Evolutionary conservation across 2,888 invertebrate species (phyloP).

Genomic region (Myopa tessellatipennis): DNA sequence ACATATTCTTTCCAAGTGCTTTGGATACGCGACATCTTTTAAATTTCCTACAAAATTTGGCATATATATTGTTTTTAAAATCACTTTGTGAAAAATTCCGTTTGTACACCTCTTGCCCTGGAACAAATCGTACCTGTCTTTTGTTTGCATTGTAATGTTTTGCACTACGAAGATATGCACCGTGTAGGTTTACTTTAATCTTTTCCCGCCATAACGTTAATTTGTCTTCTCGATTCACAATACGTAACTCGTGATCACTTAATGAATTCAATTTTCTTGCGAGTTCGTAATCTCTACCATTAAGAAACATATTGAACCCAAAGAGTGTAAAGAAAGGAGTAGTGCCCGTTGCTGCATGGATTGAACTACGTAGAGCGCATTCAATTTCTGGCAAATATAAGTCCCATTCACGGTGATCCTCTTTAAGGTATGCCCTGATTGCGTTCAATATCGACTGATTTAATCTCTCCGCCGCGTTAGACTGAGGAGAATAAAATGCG

Average conservation of each 20-base stretch:
- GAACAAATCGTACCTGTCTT: background rate
- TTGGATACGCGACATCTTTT: constrained; percentile 2
- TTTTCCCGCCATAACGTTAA: background rate
- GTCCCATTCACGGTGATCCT: constrained; percentile 42
- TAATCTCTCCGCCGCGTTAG: constrained; percentile 50
- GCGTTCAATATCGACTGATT: constrained; percentile 55
- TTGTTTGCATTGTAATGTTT: background rate
- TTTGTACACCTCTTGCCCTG: constrained; percentile 1
- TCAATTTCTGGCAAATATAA: constrained; percentile 35
- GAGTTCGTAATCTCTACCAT: constrained; percentile 28
- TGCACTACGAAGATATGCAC: constrained; percentile 23
- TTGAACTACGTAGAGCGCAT: constrained; percentile 31
- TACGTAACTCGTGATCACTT: constrained; percentile 4
- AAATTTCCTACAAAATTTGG: constrained; percentile 19
- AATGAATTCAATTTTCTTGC: constrained; percentile 26
- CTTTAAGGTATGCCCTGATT: constrained; percentile 44
- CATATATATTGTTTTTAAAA: constrained; percentile 21
- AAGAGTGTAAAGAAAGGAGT: constrained; percentile 35
- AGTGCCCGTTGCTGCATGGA: constrained; percentile 31
- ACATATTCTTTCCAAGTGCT: constrained; percentile 18
- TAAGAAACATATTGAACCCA: constrained; percentile 26
- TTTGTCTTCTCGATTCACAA: background rate
- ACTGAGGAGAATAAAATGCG: constrained; percentile 47
- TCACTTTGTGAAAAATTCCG: constrained; percentile 16
- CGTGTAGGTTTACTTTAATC: constrained; percentile 1